Percentiles rank a stretch among this genome's conserved stretches.
Conservation (phyloP, 1,140 invertebrate species). For the Diorhabda elongata region DNA sequence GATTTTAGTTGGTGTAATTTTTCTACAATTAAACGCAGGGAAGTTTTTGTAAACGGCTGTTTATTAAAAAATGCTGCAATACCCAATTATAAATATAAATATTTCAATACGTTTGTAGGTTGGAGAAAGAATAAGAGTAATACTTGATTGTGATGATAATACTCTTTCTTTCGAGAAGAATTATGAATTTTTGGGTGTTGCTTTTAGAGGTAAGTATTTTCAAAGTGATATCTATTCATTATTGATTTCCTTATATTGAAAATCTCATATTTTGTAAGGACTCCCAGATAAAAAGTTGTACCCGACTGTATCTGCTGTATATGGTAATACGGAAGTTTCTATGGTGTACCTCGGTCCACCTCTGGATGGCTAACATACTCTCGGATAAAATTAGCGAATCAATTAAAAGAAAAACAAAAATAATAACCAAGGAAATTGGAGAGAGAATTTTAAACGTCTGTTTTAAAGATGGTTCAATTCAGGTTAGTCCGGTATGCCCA, state of each 20-base stretch:
- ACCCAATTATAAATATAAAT: no score
- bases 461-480: slow-evolving; percentile 28
- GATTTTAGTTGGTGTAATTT: no score
- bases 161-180: slow-evolving; percentile 98
- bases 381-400: slow-evolving; percentile 18
- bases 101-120: slow-evolving; percentile 60
- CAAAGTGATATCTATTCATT: neutral
- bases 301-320: slow-evolving; percentile 95
- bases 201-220: slow-evolving; percentile 76
- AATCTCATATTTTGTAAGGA: slow-evolving; percentile 56
- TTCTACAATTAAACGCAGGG: no score
- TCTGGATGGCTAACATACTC: slow-evolving; percentile 77
- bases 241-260: neutral
- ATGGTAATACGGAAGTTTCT: slow-evolving; percentile 99
- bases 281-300: slow-evolving; percentile 91
- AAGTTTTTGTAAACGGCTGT: no score
- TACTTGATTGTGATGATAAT: slow-evolving; percentile 96
- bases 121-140: slow-evolving; percentile 93
- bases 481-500: slow-evolving; percentile 44
- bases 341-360: slow-evolving; percentile 98
- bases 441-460: slow-evolving; percentile 34
- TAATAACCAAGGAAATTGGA: slow-evolving; percentile 15
- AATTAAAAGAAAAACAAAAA: slow-evolving; percentile 18
- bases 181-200: slow-evolving; percentile 97
- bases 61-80: no score